Evolutionary conservation across 2,888 invertebrate genomes (phyloP).

Genomic region (Camptogramma bilineatum): DNA sequence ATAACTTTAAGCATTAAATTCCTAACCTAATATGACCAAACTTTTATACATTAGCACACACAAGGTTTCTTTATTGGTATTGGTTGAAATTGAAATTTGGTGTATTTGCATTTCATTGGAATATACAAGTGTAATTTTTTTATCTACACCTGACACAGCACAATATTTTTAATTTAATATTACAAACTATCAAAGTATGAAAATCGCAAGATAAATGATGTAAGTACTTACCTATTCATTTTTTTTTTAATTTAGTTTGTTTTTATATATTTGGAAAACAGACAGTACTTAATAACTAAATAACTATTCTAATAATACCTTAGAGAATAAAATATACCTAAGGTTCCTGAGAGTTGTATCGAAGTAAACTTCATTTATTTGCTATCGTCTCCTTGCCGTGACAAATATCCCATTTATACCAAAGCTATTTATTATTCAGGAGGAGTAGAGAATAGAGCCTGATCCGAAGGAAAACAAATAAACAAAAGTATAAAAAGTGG

Average conservation of each 20-base stretch:
- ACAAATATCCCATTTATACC: slow-evolving; percentile 21
- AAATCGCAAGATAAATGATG: no score
- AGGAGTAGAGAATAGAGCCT: slow-evolving; percentile 1
- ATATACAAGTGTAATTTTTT: not conserved
- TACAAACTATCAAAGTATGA: no score
- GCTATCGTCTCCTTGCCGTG: slow-evolving; percentile 16
- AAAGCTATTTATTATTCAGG: slow-evolving; percentile 22
- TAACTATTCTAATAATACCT: no score
- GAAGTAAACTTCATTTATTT: slow-evolving; percentile 8
- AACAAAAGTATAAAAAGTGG: slow-evolving; percentile 44
- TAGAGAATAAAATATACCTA: no score
- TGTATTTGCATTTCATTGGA: no score
- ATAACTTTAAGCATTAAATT: slow-evolving; percentile 6
- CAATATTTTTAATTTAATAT: no score
- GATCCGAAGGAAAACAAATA: slow-evolving; percentile 49
- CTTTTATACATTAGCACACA: not conserved
- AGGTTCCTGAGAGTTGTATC: no score
- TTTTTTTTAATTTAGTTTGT: no score
- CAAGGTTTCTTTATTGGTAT: not conserved
- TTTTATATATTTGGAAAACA: no score
- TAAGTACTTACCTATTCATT: no score
- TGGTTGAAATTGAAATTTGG: not conserved
- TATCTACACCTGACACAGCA: not conserved
- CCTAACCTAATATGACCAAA: slow-evolving; percentile 5
- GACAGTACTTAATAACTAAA: no score